A percentile compares a stretch with the other conserved stretches of the same genome.
Conservation (phyloP, 2,888 invertebrate genomes). For the Synanthedon tipuliformis region DNA sequence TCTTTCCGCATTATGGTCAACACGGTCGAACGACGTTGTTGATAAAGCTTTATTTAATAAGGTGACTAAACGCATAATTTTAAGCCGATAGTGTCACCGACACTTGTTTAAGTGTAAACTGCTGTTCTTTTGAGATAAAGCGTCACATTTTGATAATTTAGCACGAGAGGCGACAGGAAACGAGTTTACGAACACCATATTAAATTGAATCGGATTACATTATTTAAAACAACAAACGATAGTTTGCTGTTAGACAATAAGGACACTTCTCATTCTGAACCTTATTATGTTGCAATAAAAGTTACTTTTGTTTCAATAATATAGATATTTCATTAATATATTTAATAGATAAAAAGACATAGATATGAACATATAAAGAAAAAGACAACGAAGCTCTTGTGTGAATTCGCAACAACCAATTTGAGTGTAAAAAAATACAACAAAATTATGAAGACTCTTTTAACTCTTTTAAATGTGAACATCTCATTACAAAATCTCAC, state of each 20-base stretch:
- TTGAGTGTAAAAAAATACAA: constrained; percentile 1
- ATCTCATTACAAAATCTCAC: constrained; percentile 12
- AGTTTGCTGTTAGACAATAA: not conserved
- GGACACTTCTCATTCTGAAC: not conserved
- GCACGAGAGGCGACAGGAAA: constrained; percentile 27
- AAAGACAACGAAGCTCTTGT: constrained; percentile 16
- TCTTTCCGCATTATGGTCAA: constrained; percentile 8
- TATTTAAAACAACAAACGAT: constrained; percentile 19
- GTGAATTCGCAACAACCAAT: constrained; percentile 3
- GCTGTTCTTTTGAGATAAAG: constrained; percentile 61
- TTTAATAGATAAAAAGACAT: constrained; percentile 6
- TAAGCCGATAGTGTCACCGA: constrained; percentile 40
- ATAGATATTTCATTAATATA: not conserved
- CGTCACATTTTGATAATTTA: constrained; percentile 64
- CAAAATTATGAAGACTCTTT: constrained; percentile 17
- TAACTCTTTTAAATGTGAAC: constrained; percentile 11
- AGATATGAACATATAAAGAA: constrained; percentile 15
- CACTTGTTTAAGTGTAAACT: constrained; percentile 68
- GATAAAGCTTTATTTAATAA: constrained; percentile 62
- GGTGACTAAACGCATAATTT: constrained; percentile 55
- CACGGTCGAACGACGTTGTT: constrained; percentile 13
- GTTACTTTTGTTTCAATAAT: not conserved
- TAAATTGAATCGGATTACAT: constrained; percentile 29
- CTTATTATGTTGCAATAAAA: not conserved
- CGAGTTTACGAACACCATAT: constrained; percentile 31